These are phyloP conservation scores for Tribolium freemani DNA, from an alignment of 2,888 invertebrate species.

Conservation along the genomic window DNA sequence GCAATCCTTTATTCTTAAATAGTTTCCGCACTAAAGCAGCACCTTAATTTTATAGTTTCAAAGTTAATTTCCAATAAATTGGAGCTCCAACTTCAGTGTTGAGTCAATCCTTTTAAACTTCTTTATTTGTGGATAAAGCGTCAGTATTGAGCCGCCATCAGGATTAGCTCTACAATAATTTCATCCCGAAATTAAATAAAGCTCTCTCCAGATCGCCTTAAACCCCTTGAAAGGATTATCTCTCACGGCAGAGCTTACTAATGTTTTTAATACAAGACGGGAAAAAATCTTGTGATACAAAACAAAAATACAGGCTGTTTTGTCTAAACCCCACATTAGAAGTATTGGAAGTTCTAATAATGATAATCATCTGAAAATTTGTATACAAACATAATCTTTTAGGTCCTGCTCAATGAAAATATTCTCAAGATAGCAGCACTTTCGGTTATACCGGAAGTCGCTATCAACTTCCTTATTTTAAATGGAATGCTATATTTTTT, in stretches of 20 bases:
- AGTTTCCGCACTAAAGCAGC: too few relatives aligned
- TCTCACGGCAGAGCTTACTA: constrained; percentile 12
- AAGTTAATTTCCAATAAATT: not conserved
- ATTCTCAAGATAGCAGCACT: too few relatives aligned
- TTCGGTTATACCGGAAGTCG: too few relatives aligned
- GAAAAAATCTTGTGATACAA: not conserved
- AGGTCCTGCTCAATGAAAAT: too few relatives aligned
- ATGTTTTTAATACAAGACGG: not conserved
- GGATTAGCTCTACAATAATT: not conserved
- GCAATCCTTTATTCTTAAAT: too few relatives aligned
- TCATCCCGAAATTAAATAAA: not conserved
- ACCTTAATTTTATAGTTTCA: not conserved
- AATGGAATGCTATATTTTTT: too few relatives aligned
- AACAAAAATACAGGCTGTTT: too few relatives aligned
- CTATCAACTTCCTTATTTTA: too few relatives aligned
- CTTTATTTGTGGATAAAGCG: constrained; percentile 10
- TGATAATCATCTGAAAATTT: too few relatives aligned
- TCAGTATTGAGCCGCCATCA: not conserved
- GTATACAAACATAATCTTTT: too few relatives aligned
- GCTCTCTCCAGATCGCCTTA: not conserved
- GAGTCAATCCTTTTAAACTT: constrained; percentile 7
- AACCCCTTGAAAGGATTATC: constrained; percentile 19
- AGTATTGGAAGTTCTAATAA: too few relatives aligned
- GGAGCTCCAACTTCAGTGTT: not conserved
- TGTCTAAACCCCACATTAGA: too few relatives aligned